Evolutionary conservation across 2,113 vertebrate species (phyloP).

Genomic region (Fukomys damarensis): DNA sequence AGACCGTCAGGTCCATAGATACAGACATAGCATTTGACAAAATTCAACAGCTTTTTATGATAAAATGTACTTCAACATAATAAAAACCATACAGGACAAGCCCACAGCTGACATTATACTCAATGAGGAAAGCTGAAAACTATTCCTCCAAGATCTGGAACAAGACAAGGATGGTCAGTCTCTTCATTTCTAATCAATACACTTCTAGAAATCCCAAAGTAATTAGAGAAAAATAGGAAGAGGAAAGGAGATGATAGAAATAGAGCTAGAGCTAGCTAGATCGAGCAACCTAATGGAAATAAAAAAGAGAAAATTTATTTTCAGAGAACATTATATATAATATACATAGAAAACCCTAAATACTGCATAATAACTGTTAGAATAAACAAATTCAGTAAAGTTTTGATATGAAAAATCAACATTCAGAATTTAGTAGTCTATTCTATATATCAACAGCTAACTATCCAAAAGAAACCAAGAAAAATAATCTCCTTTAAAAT

Average conservation of each 20-base stretch:
- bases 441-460: not conserved
- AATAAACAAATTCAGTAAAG: not conserved
- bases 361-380: not conserved
- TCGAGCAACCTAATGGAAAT: too few relatives aligned
- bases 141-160: not conserved
- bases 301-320: not conserved
- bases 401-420: not conserved
- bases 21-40: too few relatives aligned
- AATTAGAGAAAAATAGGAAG: not conserved
- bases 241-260: too few relatives aligned
- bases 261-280: too few relatives aligned
- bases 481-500: not conserved
- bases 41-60: not conserved
- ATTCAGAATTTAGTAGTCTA: not conserved
- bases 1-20: not conserved
- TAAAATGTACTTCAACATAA: not conserved
- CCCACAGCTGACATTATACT: not conserved
- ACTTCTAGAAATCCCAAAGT: not conserved
- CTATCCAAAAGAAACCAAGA: not conserved
- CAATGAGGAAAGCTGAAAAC: not conserved
- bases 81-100: not conserved
- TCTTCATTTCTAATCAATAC: not conserved
- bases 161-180: not conserved
- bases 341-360: not conserved
- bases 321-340: too few relatives aligned